Evolutionary conservation across 2,113 vertebrate species (phyloP).

Genomic region (Oenanthe melanoleuca): DNA sequence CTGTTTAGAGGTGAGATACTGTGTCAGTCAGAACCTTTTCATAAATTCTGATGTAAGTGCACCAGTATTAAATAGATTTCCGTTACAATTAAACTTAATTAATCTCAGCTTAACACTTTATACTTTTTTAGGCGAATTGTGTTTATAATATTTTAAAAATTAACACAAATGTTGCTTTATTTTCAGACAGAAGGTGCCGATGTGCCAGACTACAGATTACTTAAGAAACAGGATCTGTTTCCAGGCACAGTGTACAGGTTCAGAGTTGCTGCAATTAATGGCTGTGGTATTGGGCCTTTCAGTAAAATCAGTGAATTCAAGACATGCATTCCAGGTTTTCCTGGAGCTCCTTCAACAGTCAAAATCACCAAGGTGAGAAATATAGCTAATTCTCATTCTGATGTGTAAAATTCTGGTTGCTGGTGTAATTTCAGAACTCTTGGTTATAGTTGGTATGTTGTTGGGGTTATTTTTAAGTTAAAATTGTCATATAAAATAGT

Average conservation of each 20-base stretch:
- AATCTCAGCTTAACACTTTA: background rate
- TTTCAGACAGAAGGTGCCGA: constrained; percentile 78
- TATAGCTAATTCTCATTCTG: background rate
- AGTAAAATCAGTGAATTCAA: constrained; percentile 94
- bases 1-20: background rate
- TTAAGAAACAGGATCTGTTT: constrained; percentile 85
- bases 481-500: background rate
- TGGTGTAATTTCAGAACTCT: background rate
- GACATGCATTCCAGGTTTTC: constrained; percentile 95
- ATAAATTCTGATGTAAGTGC: background rate
- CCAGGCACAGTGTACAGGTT: constrained; percentile 92
- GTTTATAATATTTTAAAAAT: background rate
- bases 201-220: constrained; percentile 82
- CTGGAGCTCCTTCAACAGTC: constrained; percentile 95
- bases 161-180: background rate
- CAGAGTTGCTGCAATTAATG: constrained; percentile 93
- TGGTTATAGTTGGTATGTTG: background rate
- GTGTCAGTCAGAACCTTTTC: background rate
- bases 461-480: background rate
- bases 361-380: constrained; percentile 91
- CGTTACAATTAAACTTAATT: background rate
- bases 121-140: background rate
- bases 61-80: background rate
- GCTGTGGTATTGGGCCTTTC: constrained; percentile 89
- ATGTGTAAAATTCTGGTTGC: background rate